Evolutionary conservation across 2,888 invertebrate species (phyloP).

Genomic region (Drosophila formosana): DNA sequence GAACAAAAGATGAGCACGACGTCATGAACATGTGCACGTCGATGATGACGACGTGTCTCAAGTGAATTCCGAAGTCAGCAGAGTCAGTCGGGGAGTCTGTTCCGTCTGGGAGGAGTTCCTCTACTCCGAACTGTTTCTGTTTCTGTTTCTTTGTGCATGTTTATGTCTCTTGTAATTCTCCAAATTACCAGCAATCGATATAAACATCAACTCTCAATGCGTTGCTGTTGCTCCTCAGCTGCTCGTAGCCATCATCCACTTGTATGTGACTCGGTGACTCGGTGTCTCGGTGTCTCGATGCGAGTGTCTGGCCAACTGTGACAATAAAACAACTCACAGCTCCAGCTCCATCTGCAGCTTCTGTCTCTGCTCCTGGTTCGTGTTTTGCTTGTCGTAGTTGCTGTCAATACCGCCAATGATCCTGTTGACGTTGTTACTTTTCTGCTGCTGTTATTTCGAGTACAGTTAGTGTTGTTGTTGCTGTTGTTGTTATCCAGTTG

Average conservation of each 20-base stretch:
- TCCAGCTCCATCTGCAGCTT: too few species aligned
- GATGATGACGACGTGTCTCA: background rate
- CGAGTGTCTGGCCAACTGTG: constrained; percentile 53
- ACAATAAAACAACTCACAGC: constrained; percentile 44
- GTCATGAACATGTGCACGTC: background rate
- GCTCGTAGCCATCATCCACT: constrained; percentile 8
- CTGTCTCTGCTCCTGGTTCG: constrained; percentile 7
- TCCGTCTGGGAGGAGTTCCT: background rate
- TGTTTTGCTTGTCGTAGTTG: constrained; percentile 33
- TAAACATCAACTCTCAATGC: constrained; percentile 76
- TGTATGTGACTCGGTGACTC: constrained; percentile 14
- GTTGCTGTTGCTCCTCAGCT: constrained; percentile 33
- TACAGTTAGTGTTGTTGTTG: constrained; percentile 16
- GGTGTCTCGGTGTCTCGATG: constrained; percentile 10
- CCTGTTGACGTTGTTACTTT: constrained; percentile 71
- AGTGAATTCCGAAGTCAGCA: background rate
- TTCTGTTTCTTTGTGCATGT: constrained; percentile 9
- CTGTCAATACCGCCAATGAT: constrained; percentile 71
- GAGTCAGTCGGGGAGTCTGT: background rate
- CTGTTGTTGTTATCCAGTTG: constrained; percentile 22
- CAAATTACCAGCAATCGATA: constrained; percentile 79
- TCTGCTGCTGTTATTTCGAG: background rate
- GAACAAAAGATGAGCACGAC: background rate
- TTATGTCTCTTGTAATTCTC: constrained; percentile 66
- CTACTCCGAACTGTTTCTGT: background rate